Conservation (phyloP, 1,140 invertebrate genomes). For the Drosophila sproati region DNA sequence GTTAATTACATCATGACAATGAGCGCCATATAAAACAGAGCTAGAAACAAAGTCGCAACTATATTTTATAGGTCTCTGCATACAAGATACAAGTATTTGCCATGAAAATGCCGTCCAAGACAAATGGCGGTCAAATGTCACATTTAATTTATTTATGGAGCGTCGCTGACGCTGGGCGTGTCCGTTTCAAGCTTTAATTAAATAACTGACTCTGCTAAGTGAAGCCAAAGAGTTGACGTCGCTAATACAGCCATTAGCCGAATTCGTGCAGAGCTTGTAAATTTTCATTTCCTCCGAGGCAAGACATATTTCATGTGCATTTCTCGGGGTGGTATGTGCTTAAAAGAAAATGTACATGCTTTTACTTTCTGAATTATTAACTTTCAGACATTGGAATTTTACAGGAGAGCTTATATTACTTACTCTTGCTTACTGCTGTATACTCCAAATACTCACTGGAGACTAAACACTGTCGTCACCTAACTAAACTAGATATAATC, state of each 20-base stretch:
- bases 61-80: constrained; percentile 52
- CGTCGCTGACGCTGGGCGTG: constrained; percentile 12
- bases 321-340: too few relatives aligned
- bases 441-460: too few relatives aligned
- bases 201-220: constrained; percentile 77
- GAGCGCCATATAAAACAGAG: constrained; percentile 64
- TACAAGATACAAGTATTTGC: constrained; percentile 71
- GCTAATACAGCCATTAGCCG: constrained; percentile 78
- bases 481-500: too few relatives aligned
- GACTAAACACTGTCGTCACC: too few relatives aligned
- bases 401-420: too few relatives aligned
- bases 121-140: constrained; percentile 81
- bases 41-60: constrained; percentile 45
- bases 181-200: constrained; percentile 60
- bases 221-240: constrained; percentile 71
- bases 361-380: too few relatives aligned
- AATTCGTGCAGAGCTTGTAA: constrained; percentile 69
- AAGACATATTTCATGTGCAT: constrained; percentile 14
- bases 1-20: constrained; percentile 72
- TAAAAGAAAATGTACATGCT: too few relatives aligned
- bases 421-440: too few relatives aligned
- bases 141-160: constrained; percentile 80
- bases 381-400: too few relatives aligned
- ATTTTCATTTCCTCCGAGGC: constrained; percentile 48
- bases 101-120: constrained; percentile 60